A percentile compares a stretch with the other conserved stretches of the same genome.
Evolutionary conservation across 30 jellyfish, hydroid and myxozoan genomes (phyloP).

Genomic region (Aurelia aurita complex sp. Pacific): DNA sequence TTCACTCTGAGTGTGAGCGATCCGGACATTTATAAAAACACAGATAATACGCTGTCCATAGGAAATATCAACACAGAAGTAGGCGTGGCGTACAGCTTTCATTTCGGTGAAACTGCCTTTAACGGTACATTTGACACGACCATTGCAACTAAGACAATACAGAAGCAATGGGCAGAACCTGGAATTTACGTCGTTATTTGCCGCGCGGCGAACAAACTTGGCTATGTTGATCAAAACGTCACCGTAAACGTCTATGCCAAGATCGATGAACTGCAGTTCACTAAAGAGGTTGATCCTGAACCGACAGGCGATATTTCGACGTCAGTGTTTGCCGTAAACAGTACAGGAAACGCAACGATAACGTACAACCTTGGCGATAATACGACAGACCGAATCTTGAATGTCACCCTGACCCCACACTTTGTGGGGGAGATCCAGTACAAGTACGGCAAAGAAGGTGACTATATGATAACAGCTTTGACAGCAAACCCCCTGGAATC

Average conservation of each 20-base stretch:
- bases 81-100: constrained; percentile 40
- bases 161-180: constrained; percentile 18
- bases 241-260: constrained; percentile 29
- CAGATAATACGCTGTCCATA: constrained; percentile 40
- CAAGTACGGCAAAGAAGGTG: constrained; percentile 35
- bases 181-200: constrained; percentile 58
- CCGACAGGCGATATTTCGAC: constrained; percentile 54
- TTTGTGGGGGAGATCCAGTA: constrained; percentile 30
- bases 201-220: constrained; percentile 51
- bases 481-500: constrained; percentile 55
- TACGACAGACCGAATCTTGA: constrained; percentile 17
- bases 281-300: constrained; percentile 49
- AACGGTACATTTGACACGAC: constrained; percentile 45
- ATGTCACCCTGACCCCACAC: constrained; percentile 23
- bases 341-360: constrained; percentile 39
- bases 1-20: constrained; percentile 24
- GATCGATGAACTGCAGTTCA: constrained; percentile 18
- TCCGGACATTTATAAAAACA: neutral
- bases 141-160: constrained; percentile 5
- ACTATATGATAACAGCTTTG: constrained; percentile 32
- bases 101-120: constrained; percentile 54
- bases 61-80: constrained; percentile 46
- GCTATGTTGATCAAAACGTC: constrained; percentile 19
- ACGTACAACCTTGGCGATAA: constrained; percentile 58
- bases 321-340: constrained; percentile 14